Evolutionary conservation across 1,140 invertebrate species (phyloP), one percentile per base, ranked within the genome.

Genomic region (Dendroctonus ponderosae): DNA sequence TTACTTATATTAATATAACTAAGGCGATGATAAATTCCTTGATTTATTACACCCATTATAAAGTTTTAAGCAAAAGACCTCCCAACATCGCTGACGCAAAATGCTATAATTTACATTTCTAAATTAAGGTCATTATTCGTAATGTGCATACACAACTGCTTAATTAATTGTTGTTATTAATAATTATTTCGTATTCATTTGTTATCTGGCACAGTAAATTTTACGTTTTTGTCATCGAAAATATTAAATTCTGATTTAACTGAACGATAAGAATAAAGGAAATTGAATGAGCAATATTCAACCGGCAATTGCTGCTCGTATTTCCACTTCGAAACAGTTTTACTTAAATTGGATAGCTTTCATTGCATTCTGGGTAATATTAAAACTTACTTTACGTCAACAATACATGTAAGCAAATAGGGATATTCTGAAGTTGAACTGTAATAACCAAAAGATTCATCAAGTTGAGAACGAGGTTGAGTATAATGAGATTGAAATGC

Each of bases 281-380:
- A 56, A 11, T 56, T 56, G 37, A 56, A 39, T 15, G 53, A 56
- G 15, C 53, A 56, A 7, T 11, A 56, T 39, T 56, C 39, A 37
- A 56, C 53, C 9, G 37, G 39, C 15, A 56, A 56, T 56, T 37
- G 53, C 7, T 40, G 41, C 41, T 56, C 53, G 40, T 56, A 56
- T 56, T 46, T 56, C 53, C 41, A 40, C 53, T 56, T 56, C 11
- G 56, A 58, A 58, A 58, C 56, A 58, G 46, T 58, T 58, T 15
- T 58, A 44, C 46, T 46, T 44, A 58, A 58, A 58, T 58, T 58
- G 56, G 56, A 44, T 58, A 58, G 41, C 41, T 58, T 58, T 40
- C 56, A 58, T 58, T 15, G 56, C 56, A 43, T 58, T 58, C 56
- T 43, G 41, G 56, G 56, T 44, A 58, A 44, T 58, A 44, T 58